These are phyloP conservation scores for Psilopsiagon aymara DNA, from an alignment of 2,113 vertebrate genomes.

Conservation along the genomic window DNA sequence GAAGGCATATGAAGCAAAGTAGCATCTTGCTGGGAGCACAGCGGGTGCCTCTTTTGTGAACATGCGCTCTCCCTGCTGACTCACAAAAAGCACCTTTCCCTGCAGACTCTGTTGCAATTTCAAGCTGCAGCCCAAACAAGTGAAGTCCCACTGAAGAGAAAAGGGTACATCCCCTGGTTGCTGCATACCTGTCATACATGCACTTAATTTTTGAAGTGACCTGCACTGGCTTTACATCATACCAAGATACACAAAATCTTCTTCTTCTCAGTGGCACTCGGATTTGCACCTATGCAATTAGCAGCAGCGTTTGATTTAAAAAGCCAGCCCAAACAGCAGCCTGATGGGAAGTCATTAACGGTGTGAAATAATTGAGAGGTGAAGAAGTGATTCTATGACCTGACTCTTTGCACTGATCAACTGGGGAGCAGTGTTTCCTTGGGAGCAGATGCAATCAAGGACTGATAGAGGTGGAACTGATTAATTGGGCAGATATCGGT, in stretches of 20 bases:
- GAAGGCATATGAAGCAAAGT: background rate
- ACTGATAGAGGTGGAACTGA: background rate
- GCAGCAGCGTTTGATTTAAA: background rate
- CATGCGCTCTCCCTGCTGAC: background rate
- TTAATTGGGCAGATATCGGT: background rate
- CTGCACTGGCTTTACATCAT: fast-evolving
- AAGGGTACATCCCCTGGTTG: background rate
- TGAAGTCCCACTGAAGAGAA: background rate
- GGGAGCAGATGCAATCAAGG: background rate
- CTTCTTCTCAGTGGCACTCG: background rate
- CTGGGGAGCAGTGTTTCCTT: background rate
- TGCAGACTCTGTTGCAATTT: background rate
- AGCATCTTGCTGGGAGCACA: background rate
- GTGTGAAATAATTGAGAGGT: background rate
- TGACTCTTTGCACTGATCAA: background rate
- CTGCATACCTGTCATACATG: background rate
- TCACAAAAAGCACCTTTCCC: background rate
- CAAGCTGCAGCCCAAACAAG: background rate
- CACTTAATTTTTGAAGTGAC: background rate
- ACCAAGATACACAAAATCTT: background rate
- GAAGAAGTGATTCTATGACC: background rate
- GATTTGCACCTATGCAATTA: background rate
- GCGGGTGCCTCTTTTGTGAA: fast-evolving
- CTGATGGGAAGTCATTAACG: background rate
- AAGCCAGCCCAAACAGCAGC: background rate